These are phyloP conservation scores for Perizoma affinitatum DNA, from an alignment of 2,888 invertebrate genomes.

Conservation along the genomic window DNA sequence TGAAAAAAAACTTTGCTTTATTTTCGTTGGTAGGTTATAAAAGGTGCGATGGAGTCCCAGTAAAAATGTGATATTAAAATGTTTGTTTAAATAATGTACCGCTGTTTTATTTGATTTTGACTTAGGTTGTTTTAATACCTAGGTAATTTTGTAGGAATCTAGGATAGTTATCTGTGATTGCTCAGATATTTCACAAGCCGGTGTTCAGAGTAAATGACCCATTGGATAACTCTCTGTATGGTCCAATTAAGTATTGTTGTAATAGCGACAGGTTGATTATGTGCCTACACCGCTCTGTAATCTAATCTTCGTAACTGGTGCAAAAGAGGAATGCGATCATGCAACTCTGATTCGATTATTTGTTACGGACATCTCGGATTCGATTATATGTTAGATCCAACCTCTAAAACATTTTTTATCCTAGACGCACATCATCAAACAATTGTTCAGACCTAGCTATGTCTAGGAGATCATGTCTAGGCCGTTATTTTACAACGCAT, in stretches of 20 bases:
- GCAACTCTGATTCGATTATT: conserved; percentile 34
- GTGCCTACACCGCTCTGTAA: conserved; percentile 26
- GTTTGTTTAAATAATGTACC: conserved; percentile 53
- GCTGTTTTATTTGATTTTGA: conserved; percentile 31
- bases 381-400: too few species aligned
- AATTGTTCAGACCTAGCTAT: too few species aligned
- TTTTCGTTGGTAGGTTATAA: conserved; percentile 54
- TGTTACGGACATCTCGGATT: conserved; percentile 20
- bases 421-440: too few species aligned
- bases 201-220: conserved; percentile 27
- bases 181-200: conserved; percentile 19
- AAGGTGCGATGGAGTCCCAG: conserved; percentile 65
- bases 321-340: conserved; percentile 35
- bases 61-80: conserved; percentile 82
- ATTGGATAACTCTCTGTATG: conserved; percentile 27
- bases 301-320: conserved; percentile 39
- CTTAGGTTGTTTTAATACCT: conserved; percentile 28
- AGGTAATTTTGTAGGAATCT: conserved; percentile 25
- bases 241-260: conserved; percentile 43
- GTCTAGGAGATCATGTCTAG: too few species aligned
- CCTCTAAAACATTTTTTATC: too few species aligned
- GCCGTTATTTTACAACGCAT: too few species aligned
- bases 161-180: conserved; percentile 11
- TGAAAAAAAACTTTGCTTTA: conserved; percentile 54
- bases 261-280: conserved; percentile 47